These are phyloP conservation scores for Planococcus citri DNA, from an alignment of 1,140 invertebrate genomes.

Conservation along the genomic window DNA sequence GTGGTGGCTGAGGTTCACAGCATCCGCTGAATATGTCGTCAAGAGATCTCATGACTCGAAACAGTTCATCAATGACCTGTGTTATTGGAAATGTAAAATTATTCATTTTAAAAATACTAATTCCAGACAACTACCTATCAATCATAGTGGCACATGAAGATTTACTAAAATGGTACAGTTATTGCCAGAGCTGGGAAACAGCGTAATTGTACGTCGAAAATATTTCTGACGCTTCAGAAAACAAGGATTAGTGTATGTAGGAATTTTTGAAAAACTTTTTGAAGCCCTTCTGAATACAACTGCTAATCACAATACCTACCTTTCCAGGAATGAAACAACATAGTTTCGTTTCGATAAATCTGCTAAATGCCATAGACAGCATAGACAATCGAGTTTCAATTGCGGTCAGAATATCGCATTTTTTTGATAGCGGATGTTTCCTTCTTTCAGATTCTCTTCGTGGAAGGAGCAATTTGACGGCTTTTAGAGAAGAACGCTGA, in stretches of 20 bases:
- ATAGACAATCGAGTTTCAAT: constrained; percentile 83
- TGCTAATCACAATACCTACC: too few relatives aligned
- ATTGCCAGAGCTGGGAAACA: too few relatives aligned
- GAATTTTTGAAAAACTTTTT: too few relatives aligned
- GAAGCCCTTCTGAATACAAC: too few relatives aligned
- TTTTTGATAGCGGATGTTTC: constrained; percentile 66
- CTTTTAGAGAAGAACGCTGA: constrained; percentile 57
- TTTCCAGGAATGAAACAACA: constrained; percentile 91
- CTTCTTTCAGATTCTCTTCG: constrained; percentile 76
- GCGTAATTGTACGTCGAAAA: too few relatives aligned
- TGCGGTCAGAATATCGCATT: constrained; percentile 77
- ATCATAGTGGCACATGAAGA: too few relatives aligned
- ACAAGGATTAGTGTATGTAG: too few relatives aligned
- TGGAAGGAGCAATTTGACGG: constrained; percentile 69
- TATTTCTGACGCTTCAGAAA: too few relatives aligned
- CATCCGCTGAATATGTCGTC: constrained; percentile 31
- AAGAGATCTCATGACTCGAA: constrained; percentile 54
- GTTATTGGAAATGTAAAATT: background rate
- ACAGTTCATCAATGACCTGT: constrained; percentile 80
- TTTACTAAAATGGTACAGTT: too few relatives aligned
- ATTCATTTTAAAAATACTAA: background rate
- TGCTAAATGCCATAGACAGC: constrained; percentile 81
- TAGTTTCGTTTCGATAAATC: constrained; percentile 64
- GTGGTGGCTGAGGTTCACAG: constrained; percentile 34
- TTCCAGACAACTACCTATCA: too few relatives aligned